Conservation (phyloP, 2,888 invertebrate genomes). For the Acanthoscelides obtectus region DNA sequence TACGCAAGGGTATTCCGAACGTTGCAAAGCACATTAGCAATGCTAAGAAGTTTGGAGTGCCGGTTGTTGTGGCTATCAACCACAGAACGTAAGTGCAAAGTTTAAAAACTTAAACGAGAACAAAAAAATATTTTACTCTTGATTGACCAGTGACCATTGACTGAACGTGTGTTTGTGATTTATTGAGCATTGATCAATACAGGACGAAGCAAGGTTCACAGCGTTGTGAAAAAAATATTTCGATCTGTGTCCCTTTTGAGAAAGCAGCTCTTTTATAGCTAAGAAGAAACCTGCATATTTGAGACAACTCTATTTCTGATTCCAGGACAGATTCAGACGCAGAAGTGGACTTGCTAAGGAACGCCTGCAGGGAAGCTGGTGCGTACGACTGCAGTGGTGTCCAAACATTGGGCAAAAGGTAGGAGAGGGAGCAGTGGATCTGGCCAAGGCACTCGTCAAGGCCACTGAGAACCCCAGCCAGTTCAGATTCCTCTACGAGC, state of each 20-base stretch:
- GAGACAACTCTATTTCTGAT: neutral
- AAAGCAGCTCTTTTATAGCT: no score
- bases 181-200: no score
- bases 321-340: conserved; percentile 76
- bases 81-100: no score
- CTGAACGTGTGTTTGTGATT: no score
- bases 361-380: conserved; percentile 69
- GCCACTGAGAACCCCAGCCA: conserved; percentile 63
- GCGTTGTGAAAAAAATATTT: no score
- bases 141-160: no score
- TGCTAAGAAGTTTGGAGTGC: conserved; percentile 81
- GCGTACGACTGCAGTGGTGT: conserved; percentile 84
- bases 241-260: no score
- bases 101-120: no score
- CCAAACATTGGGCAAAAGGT: conserved; percentile 89
- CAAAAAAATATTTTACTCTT: no score
- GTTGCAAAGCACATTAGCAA: conserved; percentile 91
- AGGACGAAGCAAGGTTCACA: no score
- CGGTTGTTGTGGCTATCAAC: conserved; percentile 93
- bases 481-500: conserved; percentile 68
- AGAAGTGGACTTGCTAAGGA: conserved; percentile 75
- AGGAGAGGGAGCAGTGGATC: conserved; percentile 77
- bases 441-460: conserved; percentile 82
- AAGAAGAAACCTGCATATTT: no score
- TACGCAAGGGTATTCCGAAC: conserved; percentile 85